Percentiles rank a stretch among this genome's conserved stretches.
Evolutionary conservation across 2,888 invertebrate genomes (phyloP).

Genomic region (Dynastes maya): DNA sequence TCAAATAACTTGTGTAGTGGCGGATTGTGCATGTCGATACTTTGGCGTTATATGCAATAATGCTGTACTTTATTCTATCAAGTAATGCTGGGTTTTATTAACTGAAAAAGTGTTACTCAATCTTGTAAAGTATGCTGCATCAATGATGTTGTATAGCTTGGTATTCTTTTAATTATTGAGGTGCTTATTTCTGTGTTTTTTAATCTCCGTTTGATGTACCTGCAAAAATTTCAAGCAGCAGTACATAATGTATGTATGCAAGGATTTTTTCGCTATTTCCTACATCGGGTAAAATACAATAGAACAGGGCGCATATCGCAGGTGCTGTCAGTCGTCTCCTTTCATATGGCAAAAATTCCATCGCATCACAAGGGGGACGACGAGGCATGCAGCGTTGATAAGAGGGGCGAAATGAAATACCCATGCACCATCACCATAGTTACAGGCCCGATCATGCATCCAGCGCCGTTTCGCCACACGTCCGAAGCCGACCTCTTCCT

Average conservation of each 20-base stretch:
- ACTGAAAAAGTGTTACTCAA: too few species aligned
- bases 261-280: background rate
- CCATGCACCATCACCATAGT: conserved; percentile 54
- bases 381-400: conserved; percentile 42
- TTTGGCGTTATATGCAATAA: too few species aligned
- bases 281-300: conserved; percentile 8
- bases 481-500: conserved; percentile 42
- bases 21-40: too few species aligned
- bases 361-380: conserved; percentile 19
- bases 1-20: too few species aligned
- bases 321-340: conserved; percentile 10
- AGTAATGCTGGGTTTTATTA: too few species aligned
- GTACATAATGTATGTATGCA: background rate
- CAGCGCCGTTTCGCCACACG: conserved; percentile 51
- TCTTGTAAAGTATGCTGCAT: too few species aligned
- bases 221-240: too few species aligned
- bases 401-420: conserved; percentile 49
- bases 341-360: conserved; percentile 37
- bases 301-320: conserved; percentile 9
- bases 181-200: too few species aligned
- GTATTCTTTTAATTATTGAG: too few species aligned
- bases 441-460: conserved; percentile 55
- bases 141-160: too few species aligned
- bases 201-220: too few species aligned
- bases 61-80: too few species aligned